These are phyloP conservation scores for Suillia variegata DNA, from an alignment of 2,888 invertebrate genomes.

Conservation along the genomic window DNA sequence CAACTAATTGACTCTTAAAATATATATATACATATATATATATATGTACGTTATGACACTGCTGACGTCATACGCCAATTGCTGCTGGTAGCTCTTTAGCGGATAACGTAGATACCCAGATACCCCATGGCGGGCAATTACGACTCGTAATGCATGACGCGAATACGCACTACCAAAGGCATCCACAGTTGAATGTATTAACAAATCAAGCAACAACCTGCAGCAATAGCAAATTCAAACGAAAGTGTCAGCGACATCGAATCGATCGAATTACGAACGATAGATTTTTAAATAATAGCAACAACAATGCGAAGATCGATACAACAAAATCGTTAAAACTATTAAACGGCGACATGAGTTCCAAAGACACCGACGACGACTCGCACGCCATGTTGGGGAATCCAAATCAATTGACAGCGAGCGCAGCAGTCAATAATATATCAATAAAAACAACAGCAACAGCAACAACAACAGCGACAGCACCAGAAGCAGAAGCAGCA, in stretches of 20 bases:
- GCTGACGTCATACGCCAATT: neutral
- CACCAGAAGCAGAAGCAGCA: conserved; percentile 15
- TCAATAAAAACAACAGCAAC: conserved; percentile 7
- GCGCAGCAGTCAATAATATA: too few species aligned
- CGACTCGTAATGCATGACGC: too few species aligned
- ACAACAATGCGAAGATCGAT: neutral
- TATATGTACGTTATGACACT: too few species aligned
- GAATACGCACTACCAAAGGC: too few species aligned
- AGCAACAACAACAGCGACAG: conserved; percentile 24
- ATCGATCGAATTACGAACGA: neutral
- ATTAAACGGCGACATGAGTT: neutral
- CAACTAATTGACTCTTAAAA: too few species aligned
- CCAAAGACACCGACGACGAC: neutral
- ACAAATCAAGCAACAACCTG: too few species aligned
- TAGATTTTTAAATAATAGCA: neutral
- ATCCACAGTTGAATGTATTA: too few species aligned
- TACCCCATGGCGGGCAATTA: too few species aligned
- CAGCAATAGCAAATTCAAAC: neutral
- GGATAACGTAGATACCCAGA: too few species aligned
- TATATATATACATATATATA: too few species aligned
- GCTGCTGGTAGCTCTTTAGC: too few species aligned
- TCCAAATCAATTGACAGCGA: conserved; percentile 38
- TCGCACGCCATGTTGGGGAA: conserved; percentile 37
- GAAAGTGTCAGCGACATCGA: neutral
- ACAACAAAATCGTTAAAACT: neutral